Evolutionary conservation across 2,888 invertebrate species (phyloP).

Genomic region (Agrilus cyanescens): DNA sequence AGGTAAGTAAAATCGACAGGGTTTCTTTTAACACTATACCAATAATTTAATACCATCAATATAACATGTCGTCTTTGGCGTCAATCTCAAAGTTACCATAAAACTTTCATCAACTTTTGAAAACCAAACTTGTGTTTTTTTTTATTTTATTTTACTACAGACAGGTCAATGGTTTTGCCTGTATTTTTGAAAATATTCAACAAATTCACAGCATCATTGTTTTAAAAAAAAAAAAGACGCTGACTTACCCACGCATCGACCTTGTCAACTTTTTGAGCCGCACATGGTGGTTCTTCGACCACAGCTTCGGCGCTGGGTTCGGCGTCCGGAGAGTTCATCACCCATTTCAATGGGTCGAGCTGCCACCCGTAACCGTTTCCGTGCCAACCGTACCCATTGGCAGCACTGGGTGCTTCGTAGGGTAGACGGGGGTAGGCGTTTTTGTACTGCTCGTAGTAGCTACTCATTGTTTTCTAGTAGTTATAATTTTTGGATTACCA

Average conservation of each 20-base stretch:
- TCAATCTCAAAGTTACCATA: too few species aligned
- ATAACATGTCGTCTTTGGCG: too few species aligned
- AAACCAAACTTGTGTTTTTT: background rate
- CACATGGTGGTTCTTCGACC: slow-evolving; percentile 29
- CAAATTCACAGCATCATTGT: background rate
- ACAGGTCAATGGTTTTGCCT: background rate
- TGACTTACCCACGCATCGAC: slow-evolving; percentile 30
- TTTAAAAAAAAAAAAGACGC: background rate
- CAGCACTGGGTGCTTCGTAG: slow-evolving; percentile 30
- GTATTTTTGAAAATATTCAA: background rate
- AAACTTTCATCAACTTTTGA: background rate
- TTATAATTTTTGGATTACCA: too few species aligned
- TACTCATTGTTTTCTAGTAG: slow-evolving; percentile 10
- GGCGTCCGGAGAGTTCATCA: slow-evolving; percentile 21
- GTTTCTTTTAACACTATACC: too few species aligned
- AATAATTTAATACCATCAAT: too few species aligned
- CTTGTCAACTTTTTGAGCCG: slow-evolving; percentile 29
- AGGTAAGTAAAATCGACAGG: too few species aligned
- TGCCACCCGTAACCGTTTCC: slow-evolving; percentile 37
- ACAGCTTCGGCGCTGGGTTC: slow-evolving; percentile 14
- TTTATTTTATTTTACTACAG: background rate
- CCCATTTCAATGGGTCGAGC: slow-evolving; percentile 31
- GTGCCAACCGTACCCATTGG: slow-evolving; percentile 36
- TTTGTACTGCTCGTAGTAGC: slow-evolving; percentile 30
- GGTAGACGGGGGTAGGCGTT: slow-evolving; percentile 32